These are phyloP conservation scores for Oreochromis grahami DNA, from an alignment of 2,797 vertebrate species.

Conservation along the genomic window DNA sequence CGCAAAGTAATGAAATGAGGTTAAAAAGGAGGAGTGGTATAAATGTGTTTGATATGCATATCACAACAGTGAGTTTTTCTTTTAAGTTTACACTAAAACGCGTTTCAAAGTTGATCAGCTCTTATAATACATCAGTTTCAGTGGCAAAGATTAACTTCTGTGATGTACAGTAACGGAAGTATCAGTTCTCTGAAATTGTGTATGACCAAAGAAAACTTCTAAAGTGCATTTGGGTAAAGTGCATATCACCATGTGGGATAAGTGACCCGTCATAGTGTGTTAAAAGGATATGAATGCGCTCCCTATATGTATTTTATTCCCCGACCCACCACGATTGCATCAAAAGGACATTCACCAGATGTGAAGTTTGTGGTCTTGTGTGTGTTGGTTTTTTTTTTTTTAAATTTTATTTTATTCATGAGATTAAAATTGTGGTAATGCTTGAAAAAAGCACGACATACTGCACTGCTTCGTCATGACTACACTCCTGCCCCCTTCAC, in stretches of 20 bases:
- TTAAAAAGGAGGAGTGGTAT: neutral
- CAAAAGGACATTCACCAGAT: neutral
- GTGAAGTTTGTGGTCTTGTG: neutral
- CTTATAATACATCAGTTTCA: neutral
- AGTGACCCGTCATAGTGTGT: neutral
- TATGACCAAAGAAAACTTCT: neutral
- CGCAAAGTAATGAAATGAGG: neutral
- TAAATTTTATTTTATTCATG: neutral
- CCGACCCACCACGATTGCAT: neutral
- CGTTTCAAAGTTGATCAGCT: neutral
- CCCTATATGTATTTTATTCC: neutral
- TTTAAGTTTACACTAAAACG: neutral
- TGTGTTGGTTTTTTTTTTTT: neutral
- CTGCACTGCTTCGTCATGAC: neutral
- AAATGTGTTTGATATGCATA: neutral
- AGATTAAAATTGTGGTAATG: neutral
- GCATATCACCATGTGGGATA: neutral
- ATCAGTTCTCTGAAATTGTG: neutral
- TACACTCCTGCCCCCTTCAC: neutral
- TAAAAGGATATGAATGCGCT: neutral
- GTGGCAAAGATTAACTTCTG: neutral
- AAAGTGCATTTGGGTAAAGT: neutral
- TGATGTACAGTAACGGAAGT: neutral
- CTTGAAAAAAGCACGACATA: neutral
- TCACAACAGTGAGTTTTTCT: neutral